Percentiles rank a stretch among this genome's conserved stretches.
Conservation (phyloP, 2,888 invertebrate species). For the Xanthia togata region DNA sequence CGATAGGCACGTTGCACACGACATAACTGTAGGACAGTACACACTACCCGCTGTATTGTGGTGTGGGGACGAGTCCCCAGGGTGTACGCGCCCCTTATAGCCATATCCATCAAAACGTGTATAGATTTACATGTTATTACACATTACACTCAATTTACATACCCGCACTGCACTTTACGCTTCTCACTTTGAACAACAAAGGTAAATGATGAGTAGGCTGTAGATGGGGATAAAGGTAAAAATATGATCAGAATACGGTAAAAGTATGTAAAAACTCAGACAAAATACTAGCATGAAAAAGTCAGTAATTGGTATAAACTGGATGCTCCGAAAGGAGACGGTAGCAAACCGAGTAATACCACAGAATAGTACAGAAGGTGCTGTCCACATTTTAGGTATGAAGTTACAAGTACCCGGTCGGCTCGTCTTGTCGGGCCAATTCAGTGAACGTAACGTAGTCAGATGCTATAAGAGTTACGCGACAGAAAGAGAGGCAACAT, state of each 20-base stretch:
- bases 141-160: slow-evolving; percentile 66
- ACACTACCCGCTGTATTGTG: slow-evolving; percentile 50
- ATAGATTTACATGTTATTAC: slow-evolving; percentile 69
- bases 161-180: slow-evolving; percentile 59
- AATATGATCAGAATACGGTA: no score
- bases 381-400: no score
- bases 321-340: not conserved
- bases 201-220: slow-evolving; percentile 20
- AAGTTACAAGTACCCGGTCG: no score
- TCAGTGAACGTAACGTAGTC: no score
- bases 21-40: slow-evolving; percentile 45
- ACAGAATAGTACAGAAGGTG: no score
- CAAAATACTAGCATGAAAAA: not conserved
- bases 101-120: slow-evolving; percentile 66
- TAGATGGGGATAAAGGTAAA: slow-evolving; percentile 6
- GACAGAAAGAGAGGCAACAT: no score
- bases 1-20: slow-evolving; percentile 33
- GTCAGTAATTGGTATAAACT: not conserved
- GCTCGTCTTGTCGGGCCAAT: no score
- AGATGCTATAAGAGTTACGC: no score
- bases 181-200: slow-evolving; percentile 52
- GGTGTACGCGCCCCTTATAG: slow-evolving; percentile 63
- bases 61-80: slow-evolving; percentile 62
- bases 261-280: not conserved
- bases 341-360: not conserved